Conservation (phyloP, 2,113 vertebrate genomes). For the Varanus salvator region DNA sequence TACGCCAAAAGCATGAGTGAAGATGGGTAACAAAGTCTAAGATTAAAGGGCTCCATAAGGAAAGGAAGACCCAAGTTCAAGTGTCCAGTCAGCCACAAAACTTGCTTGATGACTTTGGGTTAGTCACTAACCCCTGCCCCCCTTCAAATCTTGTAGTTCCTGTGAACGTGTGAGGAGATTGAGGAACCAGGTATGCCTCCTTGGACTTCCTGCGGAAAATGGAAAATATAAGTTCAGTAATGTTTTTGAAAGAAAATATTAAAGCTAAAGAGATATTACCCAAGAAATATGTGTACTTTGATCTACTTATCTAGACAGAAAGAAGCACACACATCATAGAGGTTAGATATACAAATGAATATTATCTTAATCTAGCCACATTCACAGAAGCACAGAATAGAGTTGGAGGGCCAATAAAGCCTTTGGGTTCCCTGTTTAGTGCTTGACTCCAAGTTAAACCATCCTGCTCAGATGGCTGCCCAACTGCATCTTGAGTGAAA, state of each 20-base stretch:
- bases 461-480: too few species aligned
- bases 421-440: too few species aligned
- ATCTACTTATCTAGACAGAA: too few species aligned
- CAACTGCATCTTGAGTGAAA: too few species aligned
- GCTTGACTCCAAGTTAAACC: too few species aligned
- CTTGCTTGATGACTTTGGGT: neutral
- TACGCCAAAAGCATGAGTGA: neutral
- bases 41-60: neutral
- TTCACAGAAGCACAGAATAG: neutral
- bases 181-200: neutral
- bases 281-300: neutral
- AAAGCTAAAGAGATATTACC: neutral
- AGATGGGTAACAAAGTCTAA: neutral
- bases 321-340: neutral
- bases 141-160: neutral
- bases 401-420: too few species aligned
- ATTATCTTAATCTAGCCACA: neutral
- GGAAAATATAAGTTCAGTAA: neutral
- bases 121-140: neutral
- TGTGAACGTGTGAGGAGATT: neutral
- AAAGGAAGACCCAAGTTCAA: too few species aligned
- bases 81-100: neutral
- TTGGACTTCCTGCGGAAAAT: neutral
- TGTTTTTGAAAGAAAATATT: neutral
- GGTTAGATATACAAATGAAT: conserved; percentile 5